phyloP scores from a whole-genome alignment of 2,797 vertebrate species.

The Saxicola maurus region DNA sequence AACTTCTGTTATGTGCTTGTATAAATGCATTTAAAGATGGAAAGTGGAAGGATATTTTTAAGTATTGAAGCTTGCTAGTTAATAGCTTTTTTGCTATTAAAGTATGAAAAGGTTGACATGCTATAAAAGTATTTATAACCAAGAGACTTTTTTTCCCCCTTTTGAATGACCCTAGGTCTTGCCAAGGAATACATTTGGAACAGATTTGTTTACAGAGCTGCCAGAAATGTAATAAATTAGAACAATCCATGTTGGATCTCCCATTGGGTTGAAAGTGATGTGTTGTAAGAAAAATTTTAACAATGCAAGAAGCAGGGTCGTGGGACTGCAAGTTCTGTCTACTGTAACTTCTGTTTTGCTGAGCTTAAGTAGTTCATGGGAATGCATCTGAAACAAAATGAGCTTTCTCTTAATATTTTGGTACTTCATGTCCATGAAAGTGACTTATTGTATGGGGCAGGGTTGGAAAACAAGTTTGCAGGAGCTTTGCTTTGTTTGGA shows the following conservation, averaged over 20 bases:
- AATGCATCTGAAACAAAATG: slow-evolving; percentile 73
- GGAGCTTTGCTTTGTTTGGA: slow-evolving; percentile 22
- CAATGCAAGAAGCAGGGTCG: slow-evolving; percentile 42
- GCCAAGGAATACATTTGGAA: slow-evolving; percentile 57
- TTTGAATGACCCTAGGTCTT: slow-evolving; percentile 19
- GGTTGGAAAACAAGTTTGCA: background rate
- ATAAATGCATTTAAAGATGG: background rate
- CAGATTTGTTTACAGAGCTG: slow-evolving; percentile 48
- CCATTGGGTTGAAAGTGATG: slow-evolving; percentile 38
- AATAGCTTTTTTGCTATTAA: background rate
- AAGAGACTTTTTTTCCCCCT: background rate
- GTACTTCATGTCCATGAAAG: slow-evolving; percentile 37
- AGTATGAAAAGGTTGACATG: background rate
- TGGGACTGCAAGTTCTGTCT: slow-evolving; percentile 41
- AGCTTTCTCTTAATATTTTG: slow-evolving; percentile 61
- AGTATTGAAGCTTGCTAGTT: background rate
- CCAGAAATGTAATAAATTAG: slow-evolving; percentile 45
- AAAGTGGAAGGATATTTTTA: background rate
- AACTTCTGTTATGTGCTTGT: background rate
- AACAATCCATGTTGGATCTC: slow-evolving; percentile 41
- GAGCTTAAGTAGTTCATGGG: slow-evolving; percentile 41
- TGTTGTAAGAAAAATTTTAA: slow-evolving; percentile 64
- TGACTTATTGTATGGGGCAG: background rate
- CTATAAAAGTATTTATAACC: background rate
- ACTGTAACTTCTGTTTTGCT: slow-evolving; percentile 2